Conservation (phyloP, 2,797 vertebrate species). For the Pristis pectinata region DNA sequence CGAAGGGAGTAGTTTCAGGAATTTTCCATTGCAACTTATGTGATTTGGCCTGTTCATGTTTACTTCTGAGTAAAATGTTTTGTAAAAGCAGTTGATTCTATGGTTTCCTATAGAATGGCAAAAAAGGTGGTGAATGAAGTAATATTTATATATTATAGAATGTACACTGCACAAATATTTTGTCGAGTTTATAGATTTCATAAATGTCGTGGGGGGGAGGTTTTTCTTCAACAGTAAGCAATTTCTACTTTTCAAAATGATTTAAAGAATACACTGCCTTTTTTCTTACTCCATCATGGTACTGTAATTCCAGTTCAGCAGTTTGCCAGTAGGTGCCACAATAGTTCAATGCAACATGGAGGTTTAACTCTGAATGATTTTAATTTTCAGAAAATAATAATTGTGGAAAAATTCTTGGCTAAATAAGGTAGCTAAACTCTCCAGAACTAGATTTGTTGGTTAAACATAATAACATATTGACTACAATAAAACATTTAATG, state of each 20-base stretch:
- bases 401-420: background rate
- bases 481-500: background rate
- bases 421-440: background rate
- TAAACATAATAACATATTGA: background rate
- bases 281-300: background rate
- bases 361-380: background rate
- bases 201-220: background rate
- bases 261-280: background rate
- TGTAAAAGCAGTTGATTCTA: background rate
- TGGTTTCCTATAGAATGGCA: background rate
- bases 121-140: background rate
- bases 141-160: background rate
- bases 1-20: background rate
- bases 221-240: background rate
- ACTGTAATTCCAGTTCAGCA: background rate
- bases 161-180: background rate
- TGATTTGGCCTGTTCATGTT: background rate
- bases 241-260: background rate
- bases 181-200: slow-evolving; percentile 5
- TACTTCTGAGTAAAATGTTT: background rate
- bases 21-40: background rate
- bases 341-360: background rate
- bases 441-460: slow-evolving; percentile 22
- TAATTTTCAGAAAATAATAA: background rate
- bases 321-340: slow-evolving; percentile 36